These are phyloP conservation scores for Linnaemya tessellans DNA, from an alignment of 2,888 invertebrate species.

Conservation along the genomic window DNA sequence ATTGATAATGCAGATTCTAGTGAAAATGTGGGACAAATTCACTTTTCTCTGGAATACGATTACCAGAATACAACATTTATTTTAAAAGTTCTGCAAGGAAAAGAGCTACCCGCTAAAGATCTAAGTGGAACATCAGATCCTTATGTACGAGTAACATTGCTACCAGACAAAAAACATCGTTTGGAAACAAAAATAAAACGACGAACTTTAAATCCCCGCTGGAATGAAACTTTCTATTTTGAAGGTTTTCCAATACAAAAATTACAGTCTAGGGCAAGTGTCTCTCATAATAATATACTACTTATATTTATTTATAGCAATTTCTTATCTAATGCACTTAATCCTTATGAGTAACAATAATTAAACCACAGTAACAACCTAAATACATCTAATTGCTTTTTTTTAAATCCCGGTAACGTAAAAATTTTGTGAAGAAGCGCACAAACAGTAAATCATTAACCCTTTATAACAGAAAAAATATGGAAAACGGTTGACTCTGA, in stretches of 20 bases:
- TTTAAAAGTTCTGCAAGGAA: constrained; percentile 95
- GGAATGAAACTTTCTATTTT: constrained; percentile 97
- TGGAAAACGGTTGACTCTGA: too few species aligned
- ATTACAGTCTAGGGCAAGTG: constrained; percentile 90
- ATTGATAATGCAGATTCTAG: constrained; percentile 96
- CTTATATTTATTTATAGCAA: too few species aligned
- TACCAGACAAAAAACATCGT: constrained; percentile 96
- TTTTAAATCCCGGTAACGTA: too few species aligned
- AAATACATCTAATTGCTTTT: too few species aligned
- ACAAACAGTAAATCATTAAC: too few species aligned
- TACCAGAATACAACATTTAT: constrained; percentile 96
- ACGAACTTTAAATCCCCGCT: constrained; percentile 94
- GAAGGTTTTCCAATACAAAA: constrained; percentile 97
- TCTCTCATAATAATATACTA: not conserved
- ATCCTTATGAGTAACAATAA: too few species aligned
- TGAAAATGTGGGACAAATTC: constrained; percentile 97
- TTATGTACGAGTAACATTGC: constrained; percentile 93
- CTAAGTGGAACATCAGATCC: constrained; percentile 96
- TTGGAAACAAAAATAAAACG: constrained; percentile 96
- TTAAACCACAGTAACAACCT: too few species aligned
- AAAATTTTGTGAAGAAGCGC: too few species aligned
- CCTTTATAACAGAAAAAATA: too few species aligned
- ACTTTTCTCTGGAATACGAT: constrained; percentile 96
- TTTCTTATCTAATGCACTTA: too few species aligned
- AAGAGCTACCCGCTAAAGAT: constrained; percentile 96